A percentile compares a stretch with the other conserved stretches of the same genome.
Conservation (phyloP, 2,797 vertebrate genomes). For the Melanotaenia nigrans region DNA sequence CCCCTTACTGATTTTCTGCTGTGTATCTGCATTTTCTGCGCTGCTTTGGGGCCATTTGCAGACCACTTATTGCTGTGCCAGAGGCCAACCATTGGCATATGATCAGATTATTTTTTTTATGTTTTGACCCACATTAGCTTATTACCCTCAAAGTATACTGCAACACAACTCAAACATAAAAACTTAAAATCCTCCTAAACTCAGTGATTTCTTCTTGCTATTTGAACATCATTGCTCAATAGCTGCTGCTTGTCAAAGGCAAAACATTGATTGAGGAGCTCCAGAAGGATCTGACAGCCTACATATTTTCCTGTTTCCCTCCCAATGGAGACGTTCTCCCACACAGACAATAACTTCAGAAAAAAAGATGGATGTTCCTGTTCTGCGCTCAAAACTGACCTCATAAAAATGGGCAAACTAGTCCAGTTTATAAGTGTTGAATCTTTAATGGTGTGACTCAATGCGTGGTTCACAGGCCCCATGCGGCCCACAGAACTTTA, state of each 20-base stretch:
- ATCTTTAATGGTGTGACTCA: too few relatives aligned
- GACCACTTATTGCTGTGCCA: constrained; percentile 1
- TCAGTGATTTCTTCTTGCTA: not conserved
- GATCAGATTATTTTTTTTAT: constrained; percentile 24
- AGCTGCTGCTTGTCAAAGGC: not conserved
- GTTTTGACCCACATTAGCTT: constrained; percentile 24
- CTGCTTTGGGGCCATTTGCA: constrained; percentile 5
- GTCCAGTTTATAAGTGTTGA: too few relatives aligned
- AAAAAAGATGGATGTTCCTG: too few relatives aligned
- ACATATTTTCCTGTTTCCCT: not conserved
- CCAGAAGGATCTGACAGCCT: not conserved
- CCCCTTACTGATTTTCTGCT: constrained; percentile 11
- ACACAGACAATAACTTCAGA: too few relatives aligned
- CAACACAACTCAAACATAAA: not conserved
- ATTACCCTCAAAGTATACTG: constrained; percentile 14
- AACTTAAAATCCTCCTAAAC: not conserved
- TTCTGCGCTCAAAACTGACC: too few relatives aligned
- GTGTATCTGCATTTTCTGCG: constrained; percentile 12
- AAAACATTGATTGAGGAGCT: constrained; percentile 2
- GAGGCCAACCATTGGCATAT: constrained; percentile 31
- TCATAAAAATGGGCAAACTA: too few relatives aligned
- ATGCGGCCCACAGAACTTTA: too few relatives aligned
- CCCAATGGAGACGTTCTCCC: too few relatives aligned
- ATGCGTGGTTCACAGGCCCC: too few relatives aligned
- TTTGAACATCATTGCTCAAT: not conserved